Conservation (phyloP, 1,140 invertebrate species). For the Tribolium madens region DNA sequence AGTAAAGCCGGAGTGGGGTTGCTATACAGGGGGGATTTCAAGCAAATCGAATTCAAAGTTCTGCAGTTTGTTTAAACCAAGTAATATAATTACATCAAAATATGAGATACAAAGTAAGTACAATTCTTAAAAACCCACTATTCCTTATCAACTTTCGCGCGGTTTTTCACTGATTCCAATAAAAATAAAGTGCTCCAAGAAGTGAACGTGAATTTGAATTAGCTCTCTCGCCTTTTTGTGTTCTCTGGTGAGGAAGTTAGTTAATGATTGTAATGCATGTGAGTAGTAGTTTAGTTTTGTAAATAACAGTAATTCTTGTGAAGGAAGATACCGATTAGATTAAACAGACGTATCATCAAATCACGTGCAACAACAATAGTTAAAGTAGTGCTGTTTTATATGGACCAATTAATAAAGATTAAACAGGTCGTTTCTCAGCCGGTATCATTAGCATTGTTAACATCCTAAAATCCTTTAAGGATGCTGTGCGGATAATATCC, state of each 20-base stretch:
- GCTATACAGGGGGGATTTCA: neutral
- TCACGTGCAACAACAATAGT: neutral
- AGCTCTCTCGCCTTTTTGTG: constrained; percentile 29
- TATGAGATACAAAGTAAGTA: constrained; percentile 22
- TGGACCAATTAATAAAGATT: neutral
- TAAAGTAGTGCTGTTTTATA: neutral
- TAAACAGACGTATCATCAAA: neutral
- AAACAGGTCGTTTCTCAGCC: neutral
- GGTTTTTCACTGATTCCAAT: constrained; percentile 4
- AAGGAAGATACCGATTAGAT: neutral
- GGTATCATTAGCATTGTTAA: neutral
- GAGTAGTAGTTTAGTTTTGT: constrained; percentile 6
- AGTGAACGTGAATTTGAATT: constrained; percentile 38
- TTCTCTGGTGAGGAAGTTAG: constrained; percentile 7
- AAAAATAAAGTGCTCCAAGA: constrained; percentile 27
- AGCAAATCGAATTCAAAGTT: neutral
- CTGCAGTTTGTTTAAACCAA: constrained; percentile 10
- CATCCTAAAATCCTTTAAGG: neutral
- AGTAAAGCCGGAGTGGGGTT: neutral
- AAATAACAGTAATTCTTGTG: neutral
- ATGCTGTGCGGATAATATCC: neutral
- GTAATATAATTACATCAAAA: constrained; percentile 24
- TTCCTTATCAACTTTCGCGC: constrained; percentile 4
- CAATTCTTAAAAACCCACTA: neutral
- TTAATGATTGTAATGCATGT: constrained; percentile 7